Evolutionary conservation across 1,140 invertebrate genomes (phyloP).

Genomic region (Drusus annulatus): DNA sequence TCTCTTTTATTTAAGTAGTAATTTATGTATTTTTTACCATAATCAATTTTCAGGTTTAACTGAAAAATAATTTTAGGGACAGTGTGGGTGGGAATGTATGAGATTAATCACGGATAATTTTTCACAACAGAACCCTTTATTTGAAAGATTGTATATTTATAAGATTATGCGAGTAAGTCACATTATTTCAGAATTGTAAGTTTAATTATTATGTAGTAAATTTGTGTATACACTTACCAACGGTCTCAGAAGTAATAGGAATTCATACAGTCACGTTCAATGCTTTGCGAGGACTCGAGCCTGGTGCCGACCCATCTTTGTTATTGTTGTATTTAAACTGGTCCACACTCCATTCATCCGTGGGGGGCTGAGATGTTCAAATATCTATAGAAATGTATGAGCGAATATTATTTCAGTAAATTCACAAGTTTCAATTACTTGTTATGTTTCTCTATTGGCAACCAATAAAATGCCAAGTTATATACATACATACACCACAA

Average conservation of each 20-base stretch:
- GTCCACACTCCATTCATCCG: too few species aligned
- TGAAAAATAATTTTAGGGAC: conserved; percentile 38
- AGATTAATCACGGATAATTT: conserved; percentile 35
- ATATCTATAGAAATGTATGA: too few species aligned
- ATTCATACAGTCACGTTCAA: background rate
- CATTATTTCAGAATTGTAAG: conserved; percentile 48
- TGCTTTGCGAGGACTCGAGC: too few species aligned
- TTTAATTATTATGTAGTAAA: conserved; percentile 53
- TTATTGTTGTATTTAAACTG: too few species aligned
- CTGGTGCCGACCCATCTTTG: too few species aligned
- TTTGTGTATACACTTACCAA: conserved; percentile 46
- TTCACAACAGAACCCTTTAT: conserved; percentile 21
- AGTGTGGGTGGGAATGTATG: conserved; percentile 2
- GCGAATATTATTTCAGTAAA: too few species aligned
- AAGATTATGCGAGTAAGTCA: conserved; percentile 51
- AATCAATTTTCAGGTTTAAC: conserved; percentile 45
- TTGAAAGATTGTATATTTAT: conserved; percentile 39
- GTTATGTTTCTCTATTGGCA: too few species aligned
- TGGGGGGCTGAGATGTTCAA: too few species aligned
- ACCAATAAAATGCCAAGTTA: too few species aligned
- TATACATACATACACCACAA: too few species aligned
- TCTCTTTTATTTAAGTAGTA: conserved; percentile 43
- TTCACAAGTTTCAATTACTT: too few species aligned
- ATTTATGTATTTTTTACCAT: conserved; percentile 48
- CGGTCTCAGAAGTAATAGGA: background rate